Evolutionary conservation across 2,113 vertebrate species (phyloP), one percentile per base, ranked within the genome.

Genomic region (Phalacrocorax pelagicus): DNA sequence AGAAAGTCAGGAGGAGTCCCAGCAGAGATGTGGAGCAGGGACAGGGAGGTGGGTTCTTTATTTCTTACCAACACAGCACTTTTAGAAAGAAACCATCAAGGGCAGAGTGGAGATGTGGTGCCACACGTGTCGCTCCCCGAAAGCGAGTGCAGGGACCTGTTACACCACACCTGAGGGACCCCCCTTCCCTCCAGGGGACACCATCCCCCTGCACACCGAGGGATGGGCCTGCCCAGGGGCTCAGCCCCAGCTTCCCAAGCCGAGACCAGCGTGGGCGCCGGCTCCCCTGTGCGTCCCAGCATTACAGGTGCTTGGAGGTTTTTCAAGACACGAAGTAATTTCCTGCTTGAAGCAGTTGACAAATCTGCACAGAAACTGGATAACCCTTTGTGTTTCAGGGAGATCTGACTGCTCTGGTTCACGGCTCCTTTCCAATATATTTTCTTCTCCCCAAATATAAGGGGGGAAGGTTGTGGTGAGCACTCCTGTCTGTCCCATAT

Each of bases 291-390:
- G 58, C 42, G 75, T 63, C 79, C 58, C 8, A 0, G 55, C 3
- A 0, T 38, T 87, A 95, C 94, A 84, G 93, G 95, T 91, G 93
- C 59, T 78, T 78, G 93, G 86, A 95, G 65, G 26, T 4, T 59
- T 80, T 83, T 92, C 92, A 95, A 94, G 77, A 86, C 72, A 83
- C 72, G 15, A 63, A 96, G 72, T 47, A 54, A 91, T 88, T 91
- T 92, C 92, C 94, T 86, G 80, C 47, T 80, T 27, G 65, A 91
- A 96, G 65, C 73, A 85, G 73, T 29, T 87, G 94, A 95, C 73
- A 94, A 89, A 93, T 90, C 69, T 62, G 69, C 83, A 44, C 36
- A 74, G 69, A 83, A 87, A 89, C 51, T 12, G 40, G 40, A 92
- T 42, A 86, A 88, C 49, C 38, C 79, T 79, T 67, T 1, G 0